Conservation (phyloP, 2,113 vertebrate species). For the Micronisus gabar region DNA sequence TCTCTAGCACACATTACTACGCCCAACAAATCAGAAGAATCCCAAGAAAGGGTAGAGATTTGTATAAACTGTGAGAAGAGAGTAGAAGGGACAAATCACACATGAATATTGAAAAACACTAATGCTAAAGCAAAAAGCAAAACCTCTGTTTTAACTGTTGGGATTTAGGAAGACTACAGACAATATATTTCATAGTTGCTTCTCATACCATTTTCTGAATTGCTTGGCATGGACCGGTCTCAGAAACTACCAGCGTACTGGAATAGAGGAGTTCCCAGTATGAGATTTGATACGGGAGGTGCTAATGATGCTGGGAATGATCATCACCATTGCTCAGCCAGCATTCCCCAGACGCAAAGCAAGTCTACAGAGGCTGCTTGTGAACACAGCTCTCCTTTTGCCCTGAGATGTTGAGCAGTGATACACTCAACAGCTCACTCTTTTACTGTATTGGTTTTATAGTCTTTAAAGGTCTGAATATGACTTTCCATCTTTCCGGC, state of each 20-base stretch:
- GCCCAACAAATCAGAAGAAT: background rate
- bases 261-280: background rate
- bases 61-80: background rate
- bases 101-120: background rate
- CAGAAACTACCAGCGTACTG: background rate
- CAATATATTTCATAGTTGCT: background rate
- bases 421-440: background rate
- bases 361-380: background rate
- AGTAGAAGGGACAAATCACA: background rate
- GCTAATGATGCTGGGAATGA: background rate
- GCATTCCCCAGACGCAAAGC: background rate
- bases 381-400: background rate
- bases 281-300: background rate
- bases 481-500: background rate
- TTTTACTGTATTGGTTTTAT: background rate
- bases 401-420: background rate
- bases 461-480: conserved; percentile 34
- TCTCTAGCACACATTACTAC: background rate
- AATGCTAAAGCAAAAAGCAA: background rate
- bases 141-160: background rate
- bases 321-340: background rate
- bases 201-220: background rate
- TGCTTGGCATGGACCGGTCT: background rate
- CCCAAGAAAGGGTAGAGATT: background rate
- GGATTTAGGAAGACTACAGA: background rate